Conservation (phyloP, 2,797 vertebrate genomes). For the Poecilia picta region DNA sequence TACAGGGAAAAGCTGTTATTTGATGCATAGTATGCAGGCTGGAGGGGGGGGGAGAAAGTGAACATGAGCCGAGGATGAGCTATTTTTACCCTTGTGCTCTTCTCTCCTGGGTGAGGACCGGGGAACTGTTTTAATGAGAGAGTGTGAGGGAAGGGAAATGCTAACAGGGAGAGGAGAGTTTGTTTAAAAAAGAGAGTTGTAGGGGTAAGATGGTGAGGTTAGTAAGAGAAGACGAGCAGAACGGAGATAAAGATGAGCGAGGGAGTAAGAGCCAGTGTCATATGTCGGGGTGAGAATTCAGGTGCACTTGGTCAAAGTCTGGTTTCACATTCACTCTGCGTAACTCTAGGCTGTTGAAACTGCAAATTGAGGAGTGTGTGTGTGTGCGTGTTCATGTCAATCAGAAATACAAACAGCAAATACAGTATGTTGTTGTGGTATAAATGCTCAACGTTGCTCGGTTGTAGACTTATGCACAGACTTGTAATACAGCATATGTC, state of each 20-base stretch:
- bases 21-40: slow-evolving; percentile 62
- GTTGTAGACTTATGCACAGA: neutral
- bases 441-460: neutral
- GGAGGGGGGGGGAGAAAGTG: slow-evolving; percentile 33
- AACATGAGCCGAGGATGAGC: slow-evolving; percentile 56
- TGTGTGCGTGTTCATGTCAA: neutral
- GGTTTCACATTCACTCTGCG: slow-evolving; percentile 45
- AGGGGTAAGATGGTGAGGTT: slow-evolving; percentile 6
- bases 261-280: slow-evolving; percentile 6
- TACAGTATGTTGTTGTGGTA: too few relatives aligned
- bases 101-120: slow-evolving; percentile 64
- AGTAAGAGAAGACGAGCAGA: neutral
- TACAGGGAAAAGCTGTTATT: slow-evolving; percentile 61
- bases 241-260: slow-evolving; percentile 7
- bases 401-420: slow-evolving; percentile 6
- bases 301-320: slow-evolving; percentile 58
- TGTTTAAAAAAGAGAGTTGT: slow-evolving; percentile 38
- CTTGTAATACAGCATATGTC: slow-evolving; percentile 13
- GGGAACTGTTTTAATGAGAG: slow-evolving; percentile 75
- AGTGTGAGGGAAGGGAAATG: slow-evolving; percentile 44
- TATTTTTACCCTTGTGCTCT: slow-evolving; percentile 75
- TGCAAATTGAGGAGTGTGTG: slow-evolving; percentile 8
- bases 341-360: slow-evolving; percentile 43
- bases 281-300: slow-evolving; percentile 34
- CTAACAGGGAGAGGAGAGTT: slow-evolving; percentile 46